Base-by-base conservation (phyloP, 2,888 invertebrate species). In the Danaus chrysippus region DNA sequence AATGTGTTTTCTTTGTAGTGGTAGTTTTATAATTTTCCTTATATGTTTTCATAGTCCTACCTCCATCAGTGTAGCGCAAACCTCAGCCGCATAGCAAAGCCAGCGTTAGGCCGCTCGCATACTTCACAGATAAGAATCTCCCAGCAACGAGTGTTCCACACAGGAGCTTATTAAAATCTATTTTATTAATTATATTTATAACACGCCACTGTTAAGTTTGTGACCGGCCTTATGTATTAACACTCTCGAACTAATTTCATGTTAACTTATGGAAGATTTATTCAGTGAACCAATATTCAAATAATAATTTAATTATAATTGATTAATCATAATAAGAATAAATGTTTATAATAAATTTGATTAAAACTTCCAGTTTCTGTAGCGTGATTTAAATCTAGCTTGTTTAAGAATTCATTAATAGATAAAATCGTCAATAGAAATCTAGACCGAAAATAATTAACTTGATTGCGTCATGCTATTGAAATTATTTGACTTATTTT, bases 111-210 rank as follows among this genome's bases (percentile, higher is more conserved):
- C 67, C 62, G 68, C 70, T 65, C 70, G 70, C 67, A 70, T 70
- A 72, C 70, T 74, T 72, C 70, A 66, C 65, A 75, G 84, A 83
- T 85, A 83, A 72, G 71, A 75, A 85, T 84, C 82, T 72, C 73
- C 83, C 84, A 79, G 82, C 83, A 82, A 84, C 74, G 74, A 71
- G 72, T 59, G 59, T 63, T 71, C 72, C 72, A 71, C 71, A 72
- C 76, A 77, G 73, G 72, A 67, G 65, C 70, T 73, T 68, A 69
- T 66, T 62, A 65, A 63, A 53, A 55, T 49, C 54, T 53, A 59
- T 66, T 62, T 67, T 64, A 64, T 62, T 67, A 67, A 64, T 64
- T 67, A 64, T 67, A 59, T 66, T 62, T 66, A 63, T 61, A 49
- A 42, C 57, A 17, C 17, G 17, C 17, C 11, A 49, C 17, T 49